Percentiles rank a stretch among this genome's conserved stretches.
Conservation (phyloP, 2,797 vertebrate species). For the Poeciliopsis turneri region DNA sequence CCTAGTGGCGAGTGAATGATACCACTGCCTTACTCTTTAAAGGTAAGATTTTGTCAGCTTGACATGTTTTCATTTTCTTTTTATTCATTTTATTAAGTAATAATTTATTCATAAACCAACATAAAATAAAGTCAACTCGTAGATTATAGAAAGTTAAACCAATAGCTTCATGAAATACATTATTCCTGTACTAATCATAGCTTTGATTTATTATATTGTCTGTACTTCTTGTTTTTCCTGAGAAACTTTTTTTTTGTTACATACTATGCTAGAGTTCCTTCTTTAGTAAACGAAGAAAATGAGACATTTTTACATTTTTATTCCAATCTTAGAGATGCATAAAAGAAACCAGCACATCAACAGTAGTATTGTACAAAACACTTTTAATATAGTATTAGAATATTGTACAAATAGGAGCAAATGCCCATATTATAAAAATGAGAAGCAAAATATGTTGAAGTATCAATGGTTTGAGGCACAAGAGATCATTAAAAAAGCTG, state of each 20-base stretch:
- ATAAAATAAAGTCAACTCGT: background rate
- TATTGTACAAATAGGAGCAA: constrained; percentile 66
- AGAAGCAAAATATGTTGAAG: constrained; percentile 33
- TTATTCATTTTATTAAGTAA: background rate
- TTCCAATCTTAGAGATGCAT: background rate
- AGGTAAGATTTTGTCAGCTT: background rate
- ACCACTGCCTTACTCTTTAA: background rate
- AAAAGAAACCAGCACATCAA: background rate
- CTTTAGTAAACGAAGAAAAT: background rate
- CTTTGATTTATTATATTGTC: background rate
- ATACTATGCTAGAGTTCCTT: background rate
- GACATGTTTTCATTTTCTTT: no score
- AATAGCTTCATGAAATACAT: background rate
- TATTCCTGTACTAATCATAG: background rate
- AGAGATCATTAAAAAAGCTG: constrained; percentile 30
- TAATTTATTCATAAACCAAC: background rate
- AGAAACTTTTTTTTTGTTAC: background rate
- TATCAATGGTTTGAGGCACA: constrained; percentile 37
- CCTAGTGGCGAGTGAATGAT: background rate
- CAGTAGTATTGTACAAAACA: constrained; percentile 68
- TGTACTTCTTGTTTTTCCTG: background rate
- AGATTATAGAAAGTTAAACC: background rate
- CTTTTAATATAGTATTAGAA: constrained; percentile 78
- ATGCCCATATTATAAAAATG: constrained; percentile 64
- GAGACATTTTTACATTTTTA: background rate